Conservation (phyloP, 30 jellyfish, hydroid and myxozoan genomes). For the Hydra vulgaris region DNA sequence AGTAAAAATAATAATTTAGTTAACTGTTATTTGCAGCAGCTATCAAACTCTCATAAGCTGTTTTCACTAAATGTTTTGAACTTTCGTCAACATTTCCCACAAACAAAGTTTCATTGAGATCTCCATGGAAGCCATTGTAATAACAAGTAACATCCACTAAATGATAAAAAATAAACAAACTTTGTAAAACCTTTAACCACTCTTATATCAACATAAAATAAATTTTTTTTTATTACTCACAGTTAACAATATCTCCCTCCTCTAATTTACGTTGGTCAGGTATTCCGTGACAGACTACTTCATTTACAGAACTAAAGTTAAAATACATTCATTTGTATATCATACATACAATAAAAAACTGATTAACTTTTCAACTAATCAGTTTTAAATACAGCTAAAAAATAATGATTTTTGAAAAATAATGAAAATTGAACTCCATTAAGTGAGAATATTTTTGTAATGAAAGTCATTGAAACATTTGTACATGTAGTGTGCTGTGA, state of each 20-base stretch:
- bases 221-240: constrained; percentile 50
- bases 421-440: no score
- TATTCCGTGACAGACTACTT: constrained; percentile 95
- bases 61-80: constrained; percentile 57
- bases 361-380: no score
- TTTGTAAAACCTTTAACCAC: neutral
- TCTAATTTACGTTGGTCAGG: constrained; percentile 81
- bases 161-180: neutral
- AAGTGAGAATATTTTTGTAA: no score
- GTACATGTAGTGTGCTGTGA: no score
- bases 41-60: constrained; percentile 93
- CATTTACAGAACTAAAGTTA: constrained; percentile 92
- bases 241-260: constrained; percentile 95
- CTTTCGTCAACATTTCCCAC: constrained; percentile 96
- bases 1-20: neutral
- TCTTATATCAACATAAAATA: no score
- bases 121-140: constrained; percentile 99
- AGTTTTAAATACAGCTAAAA: neutral
- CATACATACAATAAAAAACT: no score
- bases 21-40: constrained; percentile 79
- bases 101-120: constrained; percentile 87
- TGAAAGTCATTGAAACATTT: no score
- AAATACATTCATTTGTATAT: neutral
- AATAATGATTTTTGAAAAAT: no score
- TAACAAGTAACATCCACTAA: constrained; percentile 94